These are phyloP conservation scores for Asarcornis scutulata DNA, from an alignment of 2,113 vertebrate species.

Conservation along the genomic window DNA sequence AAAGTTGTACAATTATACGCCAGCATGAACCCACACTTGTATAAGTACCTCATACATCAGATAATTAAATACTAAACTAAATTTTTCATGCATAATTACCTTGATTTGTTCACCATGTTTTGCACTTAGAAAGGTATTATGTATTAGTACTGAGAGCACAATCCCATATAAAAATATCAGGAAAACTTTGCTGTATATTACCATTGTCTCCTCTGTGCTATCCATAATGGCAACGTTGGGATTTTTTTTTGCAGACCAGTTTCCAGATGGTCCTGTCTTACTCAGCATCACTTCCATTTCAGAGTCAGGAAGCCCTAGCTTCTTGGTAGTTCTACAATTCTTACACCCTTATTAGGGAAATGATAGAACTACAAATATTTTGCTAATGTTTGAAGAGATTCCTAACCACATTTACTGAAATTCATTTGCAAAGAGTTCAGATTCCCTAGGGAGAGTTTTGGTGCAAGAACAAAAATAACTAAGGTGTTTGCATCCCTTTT, in stretches of 20 bases:
- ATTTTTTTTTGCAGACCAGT: neutral
- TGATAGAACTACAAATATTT: neutral
- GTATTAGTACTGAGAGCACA: neutral
- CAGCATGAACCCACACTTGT: neutral
- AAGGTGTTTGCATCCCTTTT: neutral
- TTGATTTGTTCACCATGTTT: neutral
- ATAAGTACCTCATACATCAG: neutral
- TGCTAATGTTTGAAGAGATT: neutral
- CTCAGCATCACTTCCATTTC: neutral
- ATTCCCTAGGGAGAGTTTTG: neutral
- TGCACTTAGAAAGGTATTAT: neutral
- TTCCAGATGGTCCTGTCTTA: neutral
- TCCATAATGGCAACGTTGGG: neutral
- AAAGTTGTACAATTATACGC: neutral
- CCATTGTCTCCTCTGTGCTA: neutral
- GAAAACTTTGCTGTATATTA: neutral
- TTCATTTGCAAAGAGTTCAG: neutral
- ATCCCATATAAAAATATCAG: neutral
- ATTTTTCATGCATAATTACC: neutral
- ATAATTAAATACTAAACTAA: neutral
- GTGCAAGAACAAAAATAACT: neutral
- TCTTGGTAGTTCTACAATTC: neutral
- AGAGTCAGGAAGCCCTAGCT: neutral
- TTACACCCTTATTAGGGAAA: neutral
- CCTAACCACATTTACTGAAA: neutral